Percentiles rank a stretch among this genome's conserved stretches.
These are phyloP conservation scores for Spea bombifrons DNA, from an alignment of 2,113 vertebrate species.

Conservation along the genomic window DNA sequence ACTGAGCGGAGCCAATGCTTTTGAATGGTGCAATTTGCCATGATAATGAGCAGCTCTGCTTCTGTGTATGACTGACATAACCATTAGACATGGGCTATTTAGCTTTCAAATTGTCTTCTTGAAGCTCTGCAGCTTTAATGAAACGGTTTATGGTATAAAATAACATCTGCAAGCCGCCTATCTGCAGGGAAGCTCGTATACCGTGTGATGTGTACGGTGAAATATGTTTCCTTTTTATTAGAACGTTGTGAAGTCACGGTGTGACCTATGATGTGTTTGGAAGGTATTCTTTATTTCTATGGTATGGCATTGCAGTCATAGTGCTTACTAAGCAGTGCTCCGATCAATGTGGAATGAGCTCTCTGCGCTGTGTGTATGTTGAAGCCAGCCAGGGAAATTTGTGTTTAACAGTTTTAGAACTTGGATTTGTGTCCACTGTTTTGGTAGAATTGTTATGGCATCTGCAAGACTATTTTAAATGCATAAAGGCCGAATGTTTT, in stretches of 20 bases:
- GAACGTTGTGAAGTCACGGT: conserved; percentile 10
- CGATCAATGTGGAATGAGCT: conserved; percentile 11
- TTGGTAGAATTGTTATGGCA: not conserved
- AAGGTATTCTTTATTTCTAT: conserved; percentile 51
- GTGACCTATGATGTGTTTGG: conserved; percentile 18
- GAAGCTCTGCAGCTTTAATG: conserved; percentile 58
- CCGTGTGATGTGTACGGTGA: conserved; percentile 58
- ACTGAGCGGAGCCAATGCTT: conserved; percentile 51
- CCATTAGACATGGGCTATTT: conserved; percentile 64
- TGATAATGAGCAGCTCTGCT: conserved; percentile 46
- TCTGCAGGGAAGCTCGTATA: conserved; percentile 60
- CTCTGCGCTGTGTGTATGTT: conserved; percentile 19
- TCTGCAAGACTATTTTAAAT: too few species aligned
- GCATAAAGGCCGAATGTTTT: too few species aligned
- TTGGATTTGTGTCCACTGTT: not conserved
- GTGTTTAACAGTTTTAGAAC: conserved; percentile 13
- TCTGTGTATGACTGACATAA: conserved; percentile 52
- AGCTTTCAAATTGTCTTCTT: conserved; percentile 59
- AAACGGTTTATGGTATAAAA: conserved; percentile 62
- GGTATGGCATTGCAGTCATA: conserved; percentile 52
- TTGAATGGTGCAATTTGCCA: conserved; percentile 55
- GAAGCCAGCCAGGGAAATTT: not conserved
- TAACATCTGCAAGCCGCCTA: conserved; percentile 65
- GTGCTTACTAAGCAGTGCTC: conserved; percentile 3
- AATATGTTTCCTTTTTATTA: conserved; percentile 59